Percentiles rank a stretch among this genome's conserved stretches.
These are phyloP conservation scores for Platyscapa corneri DNA, from an alignment of 1,140 invertebrate species.

Conservation along the genomic window DNA sequence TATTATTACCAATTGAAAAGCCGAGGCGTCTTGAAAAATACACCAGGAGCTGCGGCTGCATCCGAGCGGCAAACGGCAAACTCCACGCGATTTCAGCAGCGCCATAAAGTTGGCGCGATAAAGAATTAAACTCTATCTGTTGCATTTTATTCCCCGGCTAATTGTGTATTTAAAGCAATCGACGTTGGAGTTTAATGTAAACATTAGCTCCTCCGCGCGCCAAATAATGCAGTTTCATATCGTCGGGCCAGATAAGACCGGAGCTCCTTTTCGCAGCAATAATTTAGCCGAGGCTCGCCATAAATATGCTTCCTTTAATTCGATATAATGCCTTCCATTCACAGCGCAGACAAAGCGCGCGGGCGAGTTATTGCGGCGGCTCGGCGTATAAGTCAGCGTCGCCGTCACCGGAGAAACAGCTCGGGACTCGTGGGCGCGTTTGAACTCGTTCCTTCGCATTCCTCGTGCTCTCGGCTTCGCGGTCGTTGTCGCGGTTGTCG, in stretches of 20 bases:
- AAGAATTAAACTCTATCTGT: not conserved
- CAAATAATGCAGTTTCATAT: not conserved
- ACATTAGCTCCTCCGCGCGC: not conserved
- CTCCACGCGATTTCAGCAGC: too few relatives aligned
- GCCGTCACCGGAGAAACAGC: not conserved
- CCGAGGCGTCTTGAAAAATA: too few relatives aligned
- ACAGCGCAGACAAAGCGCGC: not conserved
- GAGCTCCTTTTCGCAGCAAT: not conserved
- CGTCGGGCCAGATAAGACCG: not conserved
- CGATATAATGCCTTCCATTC: not conserved
- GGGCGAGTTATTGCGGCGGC: too few relatives aligned
- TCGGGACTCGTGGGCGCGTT: not conserved
- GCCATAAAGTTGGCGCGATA: not conserved
- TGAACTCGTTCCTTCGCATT: conserved; percentile 1
- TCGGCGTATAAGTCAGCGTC: not conserved
- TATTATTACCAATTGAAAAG: too few relatives aligned
- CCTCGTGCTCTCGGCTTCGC: not conserved
- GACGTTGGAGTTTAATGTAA: not conserved
- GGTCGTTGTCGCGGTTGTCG: not conserved
- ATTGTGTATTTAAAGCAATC: too few relatives aligned
- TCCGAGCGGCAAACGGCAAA: too few relatives aligned
- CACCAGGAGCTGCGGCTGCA: too few relatives aligned
- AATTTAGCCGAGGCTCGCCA: not conserved
- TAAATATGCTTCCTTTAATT: not conserved
- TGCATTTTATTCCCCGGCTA: not conserved